These are phyloP conservation scores for Phocoena phocoena DNA, from an alignment of 2,113 vertebrate species.

Conservation along the genomic window DNA sequence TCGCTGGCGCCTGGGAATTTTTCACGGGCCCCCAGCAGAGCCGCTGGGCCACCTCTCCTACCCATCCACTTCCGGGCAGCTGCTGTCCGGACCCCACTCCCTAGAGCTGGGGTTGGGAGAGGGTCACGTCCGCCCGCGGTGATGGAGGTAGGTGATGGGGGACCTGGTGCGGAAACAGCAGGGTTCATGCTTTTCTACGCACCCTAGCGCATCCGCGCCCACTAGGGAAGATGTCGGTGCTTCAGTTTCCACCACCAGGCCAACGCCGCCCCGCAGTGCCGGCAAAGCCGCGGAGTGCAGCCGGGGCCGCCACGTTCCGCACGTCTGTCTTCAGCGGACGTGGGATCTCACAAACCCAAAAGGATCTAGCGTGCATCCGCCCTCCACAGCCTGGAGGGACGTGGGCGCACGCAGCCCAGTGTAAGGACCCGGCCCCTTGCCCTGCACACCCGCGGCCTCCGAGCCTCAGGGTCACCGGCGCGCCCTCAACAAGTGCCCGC, in stretches of 20 bases:
- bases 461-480: not conserved
- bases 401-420: not conserved
- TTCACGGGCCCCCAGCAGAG: not conserved
- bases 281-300: not conserved
- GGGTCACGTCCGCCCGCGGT: not conserved
- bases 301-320: no score
- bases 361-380: fast-evolving
- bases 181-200: fast-evolving
- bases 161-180: fast-evolving
- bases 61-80: not conserved
- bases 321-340: not conserved
- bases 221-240: not conserved
- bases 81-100: not conserved
- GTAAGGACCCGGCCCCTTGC: no score
- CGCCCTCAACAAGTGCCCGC: not conserved
- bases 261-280: no score
- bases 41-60: not conserved
- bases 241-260: not conserved
- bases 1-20: not conserved
- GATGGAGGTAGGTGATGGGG: not conserved
- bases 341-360: no score
- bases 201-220: fast-evolving
- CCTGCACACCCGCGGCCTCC: fast-evolving
- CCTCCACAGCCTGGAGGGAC: not conserved
- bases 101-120: not conserved